Percentiles rank a stretch among this genome's conserved stretches.
Evolutionary conservation across 2,797 vertebrate species (phyloP).

Genomic region (Gobionotothen gibberifrons): DNA sequence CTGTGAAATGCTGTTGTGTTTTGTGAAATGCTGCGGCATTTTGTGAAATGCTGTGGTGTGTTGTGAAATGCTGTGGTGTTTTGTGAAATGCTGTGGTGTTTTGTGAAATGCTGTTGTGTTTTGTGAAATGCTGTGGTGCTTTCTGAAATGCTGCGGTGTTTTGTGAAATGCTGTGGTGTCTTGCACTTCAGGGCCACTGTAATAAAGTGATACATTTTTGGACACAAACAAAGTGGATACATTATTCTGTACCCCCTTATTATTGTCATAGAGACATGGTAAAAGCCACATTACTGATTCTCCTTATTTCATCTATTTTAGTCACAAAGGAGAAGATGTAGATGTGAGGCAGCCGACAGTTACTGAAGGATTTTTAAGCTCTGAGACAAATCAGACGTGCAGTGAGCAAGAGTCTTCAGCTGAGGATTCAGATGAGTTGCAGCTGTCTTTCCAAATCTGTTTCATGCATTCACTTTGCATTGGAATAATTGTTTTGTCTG

Average conservation of each 20-base stretch:
- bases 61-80: no score
- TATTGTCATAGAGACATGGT: constrained; percentile 10
- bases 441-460: constrained; percentile 39
- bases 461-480: constrained; percentile 23
- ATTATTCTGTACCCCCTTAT: constrained; percentile 8
- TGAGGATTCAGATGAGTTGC: constrained; percentile 19
- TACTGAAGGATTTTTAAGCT: constrained; percentile 35
- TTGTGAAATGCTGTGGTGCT: no score
- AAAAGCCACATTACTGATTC: constrained; percentile 17
- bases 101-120: no score
- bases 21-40: no score
- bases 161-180: no score
- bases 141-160: no score
- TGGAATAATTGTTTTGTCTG: constrained; percentile 33
- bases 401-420: constrained; percentile 33
- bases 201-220: constrained; percentile 1
- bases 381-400: constrained; percentile 54
- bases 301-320: constrained; percentile 33
- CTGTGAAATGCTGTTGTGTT: no score
- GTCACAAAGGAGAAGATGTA: constrained; percentile 34
- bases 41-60: no score
- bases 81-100: no score
- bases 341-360: constrained; percentile 40
- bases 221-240: constrained; percentile 2
- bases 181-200: no score